phyloP scores from a whole-genome alignment of 2,888 invertebrate species.

The Papilio demoleus region DNA sequence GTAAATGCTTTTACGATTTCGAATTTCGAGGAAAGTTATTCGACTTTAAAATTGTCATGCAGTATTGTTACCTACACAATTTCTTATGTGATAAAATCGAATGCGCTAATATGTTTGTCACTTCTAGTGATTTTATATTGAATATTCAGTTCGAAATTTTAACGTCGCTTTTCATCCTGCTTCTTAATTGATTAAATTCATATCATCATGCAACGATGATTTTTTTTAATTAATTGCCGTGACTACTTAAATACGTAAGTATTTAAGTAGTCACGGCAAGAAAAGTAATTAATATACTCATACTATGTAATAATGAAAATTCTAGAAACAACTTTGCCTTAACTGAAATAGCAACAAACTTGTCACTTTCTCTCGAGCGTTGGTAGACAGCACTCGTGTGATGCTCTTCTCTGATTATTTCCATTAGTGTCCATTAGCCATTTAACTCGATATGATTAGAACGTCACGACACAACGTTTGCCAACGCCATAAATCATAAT shows the following conservation, averaged over 20 bases:
- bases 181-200: background rate
- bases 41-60: constrained; percentile 11
- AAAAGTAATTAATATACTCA: background rate
- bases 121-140: constrained; percentile 9
- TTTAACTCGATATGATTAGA: constrained; percentile 80
- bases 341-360: constrained; percentile 58
- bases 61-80: constrained; percentile 4
- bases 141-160: background rate
- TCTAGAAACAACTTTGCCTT: constrained; percentile 55
- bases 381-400: constrained; percentile 69
- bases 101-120: constrained; percentile 22
- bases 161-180: background rate
- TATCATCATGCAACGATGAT: too few species aligned
- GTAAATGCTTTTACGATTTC: constrained; percentile 27
- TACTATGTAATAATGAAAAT: background rate
- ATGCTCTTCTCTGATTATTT: constrained; percentile 76
- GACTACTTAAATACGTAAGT: too few species aligned
- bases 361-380: constrained; percentile 72
- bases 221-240: too few species aligned
- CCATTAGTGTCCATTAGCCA: constrained; percentile 81
- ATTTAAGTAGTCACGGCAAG: too few species aligned
- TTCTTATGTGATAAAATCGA: constrained; percentile 20
- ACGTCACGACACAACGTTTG: constrained; percentile 70
- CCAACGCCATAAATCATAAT: constrained; percentile 73
- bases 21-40: constrained; percentile 19